A percentile compares a stretch with the other conserved stretches of the same genome.
These are phyloP conservation scores for Rhinella marina DNA, from an alignment of 2,797 vertebrate species.

Conservation along the genomic window DNA sequence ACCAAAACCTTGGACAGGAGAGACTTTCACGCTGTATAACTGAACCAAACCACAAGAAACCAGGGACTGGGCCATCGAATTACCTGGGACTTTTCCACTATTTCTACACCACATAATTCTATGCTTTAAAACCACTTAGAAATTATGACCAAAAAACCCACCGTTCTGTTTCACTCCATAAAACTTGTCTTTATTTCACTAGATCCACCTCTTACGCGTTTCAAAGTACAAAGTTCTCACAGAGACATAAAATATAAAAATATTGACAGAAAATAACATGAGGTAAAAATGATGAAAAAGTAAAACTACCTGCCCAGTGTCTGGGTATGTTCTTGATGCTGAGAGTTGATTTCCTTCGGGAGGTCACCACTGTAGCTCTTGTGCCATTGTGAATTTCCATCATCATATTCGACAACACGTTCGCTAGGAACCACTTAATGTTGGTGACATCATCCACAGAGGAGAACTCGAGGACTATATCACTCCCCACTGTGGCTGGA, in stretches of 20 bases:
- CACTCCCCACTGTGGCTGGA: background rate
- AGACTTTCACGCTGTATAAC: too few species aligned
- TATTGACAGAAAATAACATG: too few species aligned
- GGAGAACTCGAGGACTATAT: constrained; percentile 59
- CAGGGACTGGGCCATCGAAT: too few species aligned
- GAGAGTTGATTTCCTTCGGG: constrained; percentile 49
- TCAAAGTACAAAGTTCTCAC: too few species aligned
- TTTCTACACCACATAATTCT: too few species aligned
- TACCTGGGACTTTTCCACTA: too few species aligned
- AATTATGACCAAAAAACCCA: too few species aligned
- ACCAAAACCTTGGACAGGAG: too few species aligned
- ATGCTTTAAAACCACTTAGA: background rate
- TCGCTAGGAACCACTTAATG: constrained; percentile 63
- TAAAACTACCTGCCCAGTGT: constrained; percentile 66
- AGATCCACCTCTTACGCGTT: too few species aligned
- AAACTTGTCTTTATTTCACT: too few species aligned
- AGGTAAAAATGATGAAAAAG: background rate
- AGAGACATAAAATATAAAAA: too few species aligned
- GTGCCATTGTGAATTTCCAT: constrained; percentile 56
- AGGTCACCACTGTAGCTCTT: constrained; percentile 50
- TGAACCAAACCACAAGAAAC: background rate
- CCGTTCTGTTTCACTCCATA: too few species aligned
- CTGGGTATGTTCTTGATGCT: constrained; percentile 52
- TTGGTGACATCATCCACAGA: constrained; percentile 45
- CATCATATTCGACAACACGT: background rate